Conservation (phyloP, 2,888 invertebrate species). For the Cheilosia pagana region DNA sequence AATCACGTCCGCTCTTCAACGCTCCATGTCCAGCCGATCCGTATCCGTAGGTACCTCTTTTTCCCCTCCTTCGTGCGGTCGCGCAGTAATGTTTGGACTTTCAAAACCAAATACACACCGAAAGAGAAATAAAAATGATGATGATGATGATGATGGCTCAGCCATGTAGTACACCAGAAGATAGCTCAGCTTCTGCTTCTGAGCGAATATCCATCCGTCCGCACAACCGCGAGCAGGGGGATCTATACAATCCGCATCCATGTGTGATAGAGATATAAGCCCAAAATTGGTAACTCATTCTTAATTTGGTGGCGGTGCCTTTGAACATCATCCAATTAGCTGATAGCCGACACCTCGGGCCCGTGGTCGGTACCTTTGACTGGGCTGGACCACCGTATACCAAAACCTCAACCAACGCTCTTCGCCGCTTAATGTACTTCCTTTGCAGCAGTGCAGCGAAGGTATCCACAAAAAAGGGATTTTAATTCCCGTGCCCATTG, state of each 20-base stretch:
- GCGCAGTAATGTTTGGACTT: slow-evolving; percentile 33
- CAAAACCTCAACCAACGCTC: slow-evolving; percentile 28
- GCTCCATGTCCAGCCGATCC: slow-evolving; percentile 9
- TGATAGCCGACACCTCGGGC: slow-evolving; percentile 83
- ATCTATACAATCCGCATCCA: slow-evolving; percentile 26
- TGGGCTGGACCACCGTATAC: slow-evolving; percentile 67
- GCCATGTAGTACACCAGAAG: slow-evolving; percentile 13
- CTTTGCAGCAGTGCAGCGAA: slow-evolving; percentile 46
- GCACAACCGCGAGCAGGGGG: slow-evolving; percentile 28
- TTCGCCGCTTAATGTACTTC: slow-evolving; percentile 54
- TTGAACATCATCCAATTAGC: slow-evolving; percentile 84
- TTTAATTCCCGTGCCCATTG: slow-evolving; percentile 69
- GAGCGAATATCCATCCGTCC: slow-evolving; percentile 24
- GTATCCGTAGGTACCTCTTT: background rate
- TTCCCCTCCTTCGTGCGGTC: slow-evolving; percentile 9
- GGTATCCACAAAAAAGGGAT: slow-evolving; percentile 61
- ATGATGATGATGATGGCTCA: slow-evolving; percentile 26
- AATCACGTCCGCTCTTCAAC: slow-evolving; percentile 67
- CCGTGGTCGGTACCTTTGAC: slow-evolving; percentile 74
- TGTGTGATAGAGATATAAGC: slow-evolving; percentile 82
- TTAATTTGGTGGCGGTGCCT: slow-evolving; percentile 83
- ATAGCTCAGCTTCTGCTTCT: slow-evolving; percentile 64
- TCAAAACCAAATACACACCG: slow-evolving; percentile 25
- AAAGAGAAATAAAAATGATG: slow-evolving; percentile 41
- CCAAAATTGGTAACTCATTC: slow-evolving; percentile 82